A percentile compares a stretch with the other conserved stretches of the same genome.
Conservation (phyloP, 1,140 invertebrate genomes). For the Bombus turneri region DNA sequence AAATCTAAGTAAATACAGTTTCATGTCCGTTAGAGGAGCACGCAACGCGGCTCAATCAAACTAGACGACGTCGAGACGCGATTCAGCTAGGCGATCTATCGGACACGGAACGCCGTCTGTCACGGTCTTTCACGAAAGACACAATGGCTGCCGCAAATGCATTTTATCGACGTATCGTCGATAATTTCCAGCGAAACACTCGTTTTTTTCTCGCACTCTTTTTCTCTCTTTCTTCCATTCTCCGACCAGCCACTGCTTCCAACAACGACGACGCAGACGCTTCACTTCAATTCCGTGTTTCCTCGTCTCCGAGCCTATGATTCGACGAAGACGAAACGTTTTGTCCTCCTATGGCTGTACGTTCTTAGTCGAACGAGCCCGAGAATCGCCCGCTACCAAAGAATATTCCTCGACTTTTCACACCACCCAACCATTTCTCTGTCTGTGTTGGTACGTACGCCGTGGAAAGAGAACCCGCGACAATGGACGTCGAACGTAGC, state of each 20-base stretch:
- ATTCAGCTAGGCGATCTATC: slow-evolving; percentile 30
- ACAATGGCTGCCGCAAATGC: slow-evolving; percentile 50
- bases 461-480: slow-evolving; percentile 53
- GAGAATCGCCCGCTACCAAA: not conserved
- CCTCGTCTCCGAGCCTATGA: not conserved
- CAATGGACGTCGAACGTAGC: slow-evolving; percentile 71
- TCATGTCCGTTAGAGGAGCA: slow-evolving; percentile 3
- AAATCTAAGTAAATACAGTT: slow-evolving; percentile 28
- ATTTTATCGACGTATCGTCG: slow-evolving; percentile 62
- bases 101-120: slow-evolving; percentile 12
- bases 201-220: not conserved
- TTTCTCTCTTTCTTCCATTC: slow-evolving; percentile 8
- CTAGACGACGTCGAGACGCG: not conserved
- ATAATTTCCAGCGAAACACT: slow-evolving; percentile 53
- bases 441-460: slow-evolving; percentile 21
- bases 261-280: not conserved
- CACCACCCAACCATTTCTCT: not conserved
- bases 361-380: slow-evolving; percentile 7
- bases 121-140: slow-evolving; percentile 8
- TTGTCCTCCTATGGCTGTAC: not conserved
- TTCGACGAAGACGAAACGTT: slow-evolving; percentile 47
- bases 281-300: slow-evolving; percentile 37
- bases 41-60: slow-evolving; percentile 18
- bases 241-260: slow-evolving; percentile 22
- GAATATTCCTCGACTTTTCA: slow-evolving; percentile 51